Evolutionary conservation across 2,888 invertebrate genomes (phyloP), one percentile per base, ranked within the genome.

Genomic region (Noctua pronuba): DNA sequence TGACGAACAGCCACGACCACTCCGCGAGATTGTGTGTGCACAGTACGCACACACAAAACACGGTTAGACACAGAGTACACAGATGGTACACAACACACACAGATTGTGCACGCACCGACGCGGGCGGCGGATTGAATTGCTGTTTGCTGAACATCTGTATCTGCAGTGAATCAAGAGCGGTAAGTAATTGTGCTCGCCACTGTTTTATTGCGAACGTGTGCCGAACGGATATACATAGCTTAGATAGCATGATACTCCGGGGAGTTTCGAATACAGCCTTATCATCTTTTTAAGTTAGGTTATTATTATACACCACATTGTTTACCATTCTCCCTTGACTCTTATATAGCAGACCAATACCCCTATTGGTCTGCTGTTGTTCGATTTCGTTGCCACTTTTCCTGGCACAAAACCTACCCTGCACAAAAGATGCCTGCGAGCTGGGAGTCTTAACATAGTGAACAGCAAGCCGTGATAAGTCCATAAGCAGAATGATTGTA

Each of bases 1-100:
- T 60, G 41, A 73, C 84, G 69, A 35, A 76, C 70, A 46, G 44
- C 65, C 49, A 73, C 84, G 41, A 73, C 73, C 87, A 84, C 84
- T 84, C 87, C 35, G 60, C 79, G 52, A 46, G 87, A 84, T 84
- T 84, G 79, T 83, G 86, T 83, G 78, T 86, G 60, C 83, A 5
- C 60, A 35, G 35, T 5, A 75, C 69, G 62, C 83, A 55, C 70
- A 46, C 71, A 79, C 31, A 38, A 64, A 68, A 41, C 38, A 41
- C 67, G 58, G 55, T 24, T 49, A 44, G 44, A 44, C 44, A 64
- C 18, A 31, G 28, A 58, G 44, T 35, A 41, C 66, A 67, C 68
- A 46, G 24, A 55, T 31, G 18, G n/a, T 11, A 31, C 18, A 64
- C 52, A 28, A 10, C 8, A 73, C 72, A 71, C n/a, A 60, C 49